These are phyloP conservation scores for Onychostruthus taczanowskii DNA, from an alignment of 2,113 vertebrate species.

Conservation along the genomic window DNA sequence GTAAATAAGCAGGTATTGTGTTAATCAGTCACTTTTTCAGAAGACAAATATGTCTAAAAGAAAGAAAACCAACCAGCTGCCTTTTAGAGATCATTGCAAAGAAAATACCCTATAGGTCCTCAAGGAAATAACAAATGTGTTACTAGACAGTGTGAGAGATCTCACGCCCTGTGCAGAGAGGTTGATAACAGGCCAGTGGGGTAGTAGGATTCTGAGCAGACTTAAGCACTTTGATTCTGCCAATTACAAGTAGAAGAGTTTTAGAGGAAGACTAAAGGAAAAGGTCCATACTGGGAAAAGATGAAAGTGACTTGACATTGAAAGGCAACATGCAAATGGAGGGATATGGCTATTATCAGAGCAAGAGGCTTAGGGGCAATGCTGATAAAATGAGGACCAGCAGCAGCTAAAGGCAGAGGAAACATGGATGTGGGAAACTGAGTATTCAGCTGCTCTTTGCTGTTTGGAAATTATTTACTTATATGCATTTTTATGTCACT, in stretches of 20 bases:
- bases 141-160: background rate
- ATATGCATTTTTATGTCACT: slow-evolving; percentile 23
- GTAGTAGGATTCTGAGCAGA: background rate
- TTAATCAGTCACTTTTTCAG: background rate
- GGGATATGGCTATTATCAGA: background rate
- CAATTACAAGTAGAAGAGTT: background rate
- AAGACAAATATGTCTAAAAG: background rate
- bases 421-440: background rate
- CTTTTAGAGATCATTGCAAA: background rate
- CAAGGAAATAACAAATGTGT: background rate
- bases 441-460: background rate
- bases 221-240: background rate
- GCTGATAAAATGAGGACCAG: background rate
- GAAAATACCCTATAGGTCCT: background rate
- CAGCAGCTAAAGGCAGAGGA: background rate
- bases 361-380: background rate
- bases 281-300: background rate
- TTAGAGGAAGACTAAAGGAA: background rate
- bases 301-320: background rate
- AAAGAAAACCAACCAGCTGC: background rate
- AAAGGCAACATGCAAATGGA: background rate
- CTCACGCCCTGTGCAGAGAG: background rate
- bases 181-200: background rate
- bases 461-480: slow-evolving; percentile 6
- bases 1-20: background rate